Evolutionary conservation across 2,797 vertebrate genomes (phyloP), one percentile per base, ranked within the genome.

Genomic region (Gobionotothen gibberifrons): DNA sequence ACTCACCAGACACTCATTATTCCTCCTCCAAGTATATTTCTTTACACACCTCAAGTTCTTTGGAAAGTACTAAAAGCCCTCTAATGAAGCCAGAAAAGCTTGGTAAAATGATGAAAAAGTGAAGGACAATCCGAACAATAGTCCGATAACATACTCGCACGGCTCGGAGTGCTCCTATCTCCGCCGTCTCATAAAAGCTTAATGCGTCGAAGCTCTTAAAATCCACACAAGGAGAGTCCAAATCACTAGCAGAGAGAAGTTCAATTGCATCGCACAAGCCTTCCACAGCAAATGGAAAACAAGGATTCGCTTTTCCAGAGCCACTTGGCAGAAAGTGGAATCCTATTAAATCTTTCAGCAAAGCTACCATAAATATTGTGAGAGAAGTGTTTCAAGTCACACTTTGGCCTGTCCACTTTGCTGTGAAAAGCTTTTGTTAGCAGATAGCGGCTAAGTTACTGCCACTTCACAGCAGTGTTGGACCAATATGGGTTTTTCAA

Each of bases 201-300:
- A 72, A 93, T 90, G 88, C 32, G 21, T 80, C 68, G 76, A 61
- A 85, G 85, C 86, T 90, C 84, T 89, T 91, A 88, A 92, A 90
- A 88, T 83, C 62, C 64, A 78, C 69, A 89, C 80, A 76, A 83
- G 78, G 60, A 72, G 79, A 88, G 79, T 64, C 74, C 83, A 76
- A 90, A 92, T 85, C 75, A 80, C 55, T 79, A 67, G 63, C 67
- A 84, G 69, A 74, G 80, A 81, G 60, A 79, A 83, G 83, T 92
- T 89, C 84, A 90, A 78, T 90, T 90, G 87, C 79, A 78, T 48
- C 68, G 46, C 26, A 72, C 64, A 80, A 81, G 8, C 59, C 70
- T 72, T 83, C 61, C 52, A 32, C 43, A 39, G 70, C 13, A 54
- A 68, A 69, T 32, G 32, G 67, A 36, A 54, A 48, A 75, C 81